Evolutionary conservation across 53 echinoderm and acorn worm species (phyloP), one percentile per base, ranked within the genome.

Genomic region (Holothuria scabra): DNA sequence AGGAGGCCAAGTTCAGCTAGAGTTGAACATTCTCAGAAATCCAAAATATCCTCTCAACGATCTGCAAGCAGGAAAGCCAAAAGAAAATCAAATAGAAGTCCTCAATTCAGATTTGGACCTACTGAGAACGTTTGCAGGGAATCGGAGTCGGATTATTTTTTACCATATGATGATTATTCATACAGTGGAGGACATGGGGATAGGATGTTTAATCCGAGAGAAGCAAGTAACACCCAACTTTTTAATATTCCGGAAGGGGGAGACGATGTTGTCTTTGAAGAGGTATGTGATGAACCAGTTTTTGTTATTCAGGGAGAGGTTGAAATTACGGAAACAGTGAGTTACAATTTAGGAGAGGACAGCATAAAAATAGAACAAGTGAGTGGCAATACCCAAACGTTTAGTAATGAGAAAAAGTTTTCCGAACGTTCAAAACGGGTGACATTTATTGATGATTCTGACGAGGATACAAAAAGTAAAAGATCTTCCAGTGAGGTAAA

Each of bases 361-460:
- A 72, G 82, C n/a, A 28, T 83, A 26, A 29, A 83, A 46, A 83
- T 56, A 52, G 83, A 88, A 74, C 35, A 28, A 26, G 61, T 83
- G 9, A 22, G 62, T 18, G 88, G 83, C 62, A 38, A 71, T 60
- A 13, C 33, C 32, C 37, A 38, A 33, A 22, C 38, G 19, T 60
- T 7, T 59, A 63, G 29, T 60, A 67, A 6, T 12, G 66, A 86
- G 34, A 86, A 86, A 32, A 56, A 76, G 29, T 52, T 49, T 13
- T 34, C 86, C 0, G 74, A 79, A 79, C 65, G 65, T 12, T 65
- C 28, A 63, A 76, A 84, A 55, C 18, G 41, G n/a, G 89, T 89
- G 41, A 79, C 89, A 19, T 89, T 89, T 71, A 46, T 80, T 60
- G 60, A 84, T 41, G 76, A 84, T 79, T 66, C 80, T 9, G 74